Evolutionary conservation across 2,113 vertebrate species (phyloP).

Genomic region (Raphicerus campestris): DNA sequence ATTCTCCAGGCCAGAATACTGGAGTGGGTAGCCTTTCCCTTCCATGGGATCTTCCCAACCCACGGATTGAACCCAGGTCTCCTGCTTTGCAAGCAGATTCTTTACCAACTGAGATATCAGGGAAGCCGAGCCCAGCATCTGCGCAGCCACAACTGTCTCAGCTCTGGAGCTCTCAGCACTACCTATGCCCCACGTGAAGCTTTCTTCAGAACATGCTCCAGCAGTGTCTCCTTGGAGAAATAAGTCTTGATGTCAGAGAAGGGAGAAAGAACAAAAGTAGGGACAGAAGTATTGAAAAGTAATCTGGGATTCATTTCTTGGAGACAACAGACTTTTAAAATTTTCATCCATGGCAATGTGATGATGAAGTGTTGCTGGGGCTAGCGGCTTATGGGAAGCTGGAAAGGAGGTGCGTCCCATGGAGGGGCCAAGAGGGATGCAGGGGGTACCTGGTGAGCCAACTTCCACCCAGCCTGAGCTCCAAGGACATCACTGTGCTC

Average conservation of each 20-base stretch:
- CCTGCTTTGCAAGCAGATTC: background rate
- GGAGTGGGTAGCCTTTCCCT: background rate
- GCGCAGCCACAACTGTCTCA: background rate
- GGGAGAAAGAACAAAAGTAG: background rate
- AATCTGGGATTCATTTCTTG: background rate
- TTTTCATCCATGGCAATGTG: background rate
- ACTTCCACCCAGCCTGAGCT: background rate
- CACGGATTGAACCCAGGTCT: background rate
- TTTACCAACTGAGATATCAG: background rate
- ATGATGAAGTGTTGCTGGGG: background rate
- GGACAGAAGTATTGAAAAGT: background rate
- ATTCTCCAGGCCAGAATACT: background rate
- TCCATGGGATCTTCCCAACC: background rate
- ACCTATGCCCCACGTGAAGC: accelerated
- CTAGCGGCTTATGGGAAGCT: background rate
- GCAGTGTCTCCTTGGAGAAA: background rate
- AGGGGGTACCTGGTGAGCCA: background rate
- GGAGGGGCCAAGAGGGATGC: background rate
- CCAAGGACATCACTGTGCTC: background rate
- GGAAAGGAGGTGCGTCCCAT: background rate
- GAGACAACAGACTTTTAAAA: background rate
- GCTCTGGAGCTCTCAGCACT: accelerated
- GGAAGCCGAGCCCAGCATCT: background rate
- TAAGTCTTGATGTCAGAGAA: background rate
- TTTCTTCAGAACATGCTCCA: background rate